Conservation (phyloP, 2,888 invertebrate genomes). For the Eupithecia inturbata region DNA sequence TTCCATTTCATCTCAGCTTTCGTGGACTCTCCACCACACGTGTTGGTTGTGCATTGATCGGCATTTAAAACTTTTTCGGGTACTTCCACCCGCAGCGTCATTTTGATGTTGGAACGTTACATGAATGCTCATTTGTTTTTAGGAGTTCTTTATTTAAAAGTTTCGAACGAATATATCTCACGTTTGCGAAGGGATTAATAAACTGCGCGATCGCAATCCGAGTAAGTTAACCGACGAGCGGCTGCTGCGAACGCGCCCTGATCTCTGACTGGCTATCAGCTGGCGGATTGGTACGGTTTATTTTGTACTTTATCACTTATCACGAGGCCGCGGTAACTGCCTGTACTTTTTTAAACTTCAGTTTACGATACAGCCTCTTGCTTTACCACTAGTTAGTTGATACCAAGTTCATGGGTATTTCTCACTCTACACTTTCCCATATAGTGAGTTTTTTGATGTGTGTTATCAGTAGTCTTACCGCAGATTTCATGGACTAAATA, state of each 20-base stretch:
- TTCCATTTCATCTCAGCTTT: conserved; percentile 69
- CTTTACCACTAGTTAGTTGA: not conserved
- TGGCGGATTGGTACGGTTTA: conserved; percentile 71
- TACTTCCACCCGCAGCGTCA: conserved; percentile 80
- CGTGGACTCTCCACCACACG: conserved; percentile 61
- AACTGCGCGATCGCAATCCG: conserved; percentile 63
- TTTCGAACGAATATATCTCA: not conserved
- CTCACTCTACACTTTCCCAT: not conserved
- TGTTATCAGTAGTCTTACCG: not conserved
- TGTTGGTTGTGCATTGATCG: conserved; percentile 71
- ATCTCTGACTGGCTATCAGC: conserved; percentile 75
- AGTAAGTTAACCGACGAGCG: conserved; percentile 55
- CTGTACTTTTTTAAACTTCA: conserved; percentile 2
- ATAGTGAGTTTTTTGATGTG: not conserved
- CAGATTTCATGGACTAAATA: not conserved
- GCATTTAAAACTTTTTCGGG: conserved; percentile 75
- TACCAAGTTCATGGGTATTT: not conserved
- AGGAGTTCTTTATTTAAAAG: conserved; percentile 28
- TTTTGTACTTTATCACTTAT: conserved; percentile 79
- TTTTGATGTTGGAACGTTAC: conserved; percentile 66
- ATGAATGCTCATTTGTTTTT: conserved; percentile 70
- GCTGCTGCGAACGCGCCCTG: conserved; percentile 61
- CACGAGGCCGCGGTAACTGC: conserved; percentile 58
- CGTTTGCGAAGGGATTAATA: conserved; percentile 36
- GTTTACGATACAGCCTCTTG: conserved; percentile 10